Evolutionary conservation across 2,888 invertebrate species (phyloP).

Genomic region (Drosophila kambysellisi): DNA sequence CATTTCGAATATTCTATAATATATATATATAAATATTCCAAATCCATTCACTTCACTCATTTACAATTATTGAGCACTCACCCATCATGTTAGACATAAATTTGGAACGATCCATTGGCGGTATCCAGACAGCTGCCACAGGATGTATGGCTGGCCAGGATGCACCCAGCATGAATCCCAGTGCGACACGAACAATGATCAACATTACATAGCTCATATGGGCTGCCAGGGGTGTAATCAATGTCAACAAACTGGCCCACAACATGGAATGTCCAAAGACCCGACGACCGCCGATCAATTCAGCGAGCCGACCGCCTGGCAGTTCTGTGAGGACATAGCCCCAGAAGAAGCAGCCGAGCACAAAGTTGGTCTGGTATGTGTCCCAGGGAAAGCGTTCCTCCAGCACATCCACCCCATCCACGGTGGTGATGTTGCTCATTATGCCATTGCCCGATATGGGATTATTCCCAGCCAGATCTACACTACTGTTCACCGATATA

Average conservation of each 20-base stretch:
- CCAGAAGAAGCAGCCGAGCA: constrained; percentile 96
- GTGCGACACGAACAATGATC: constrained; percentile 89
- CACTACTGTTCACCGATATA: constrained; percentile 21
- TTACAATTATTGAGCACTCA: constrained; percentile 83
- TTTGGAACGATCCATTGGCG: constrained; percentile 96
- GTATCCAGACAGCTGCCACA: constrained; percentile 97
- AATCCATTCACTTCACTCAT: not conserved
- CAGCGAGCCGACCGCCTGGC: constrained; percentile 94
- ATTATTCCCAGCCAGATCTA: not conserved
- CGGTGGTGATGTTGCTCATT: constrained; percentile 27
- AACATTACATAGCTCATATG: constrained; percentile 89
- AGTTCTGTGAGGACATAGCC: constrained; percentile 95
- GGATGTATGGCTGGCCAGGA: constrained; percentile 98
- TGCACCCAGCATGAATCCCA: constrained; percentile 92
- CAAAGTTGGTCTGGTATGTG: constrained; percentile 91
- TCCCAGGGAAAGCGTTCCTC: constrained; percentile 90
- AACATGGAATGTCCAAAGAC: constrained; percentile 95
- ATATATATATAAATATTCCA: not conserved
- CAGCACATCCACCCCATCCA: constrained; percentile 48
- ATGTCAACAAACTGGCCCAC: constrained; percentile 91
- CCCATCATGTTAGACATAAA: constrained; percentile 97
- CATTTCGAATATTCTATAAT: not conserved
- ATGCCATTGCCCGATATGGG: constrained; percentile 6
- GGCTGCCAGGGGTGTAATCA: constrained; percentile 92
- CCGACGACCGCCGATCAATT: constrained; percentile 91